Base-by-base conservation (phyloP, 1,140 invertebrate genomes). In the Drosophila sturtevanti region DNA sequence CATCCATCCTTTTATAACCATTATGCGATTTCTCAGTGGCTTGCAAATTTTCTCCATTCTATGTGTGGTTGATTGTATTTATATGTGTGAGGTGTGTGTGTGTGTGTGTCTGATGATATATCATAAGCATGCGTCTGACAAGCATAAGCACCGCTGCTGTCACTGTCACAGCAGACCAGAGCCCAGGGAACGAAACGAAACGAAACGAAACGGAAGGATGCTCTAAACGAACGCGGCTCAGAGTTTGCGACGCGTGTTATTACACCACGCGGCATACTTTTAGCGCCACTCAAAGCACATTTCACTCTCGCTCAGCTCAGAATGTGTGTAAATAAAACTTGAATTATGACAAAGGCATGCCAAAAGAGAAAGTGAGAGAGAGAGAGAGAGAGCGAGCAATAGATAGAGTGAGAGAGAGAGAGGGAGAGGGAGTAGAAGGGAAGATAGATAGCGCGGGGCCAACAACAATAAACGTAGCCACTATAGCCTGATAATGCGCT, bases 201-300 rank as follows among this genome's bases (percentile, higher is more conserved):
- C 2, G n/a, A n/a, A n/a, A n/a, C n/a, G n/a, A n/a, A 18, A 14
- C 9, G 41, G 16, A 9, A 16, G 9, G n/a, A 16, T 0, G 41
- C 4, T 31, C 27, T 31, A 16, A 9, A 16, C 6, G n/a, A 48
- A 48, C 16, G 41, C 41, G 41, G 41, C 41, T 48, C 41, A 48
- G 41, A 48, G 41, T 48, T 48, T 48, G 41, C 74, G 66, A 80
- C 74, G 81, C 82, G 70, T 87, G 84, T 84, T 79, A 87, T 87
- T 87, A 87, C 84, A 87, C 84, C 72, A 68, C 68, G 84, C 84
- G 84, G 84, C 84, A 87, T 87, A 87, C 84, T 87, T 80, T 89
- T 84, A 87, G 79, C 79, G 84, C 79, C 84, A 89, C 84, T 89
- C 76, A 84, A 72, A 71, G 84, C 65, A 79, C 79, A 68, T 87